phyloP scores from a whole-genome alignment of 2,797 vertebrate species.

The Periparus ater region DNA sequence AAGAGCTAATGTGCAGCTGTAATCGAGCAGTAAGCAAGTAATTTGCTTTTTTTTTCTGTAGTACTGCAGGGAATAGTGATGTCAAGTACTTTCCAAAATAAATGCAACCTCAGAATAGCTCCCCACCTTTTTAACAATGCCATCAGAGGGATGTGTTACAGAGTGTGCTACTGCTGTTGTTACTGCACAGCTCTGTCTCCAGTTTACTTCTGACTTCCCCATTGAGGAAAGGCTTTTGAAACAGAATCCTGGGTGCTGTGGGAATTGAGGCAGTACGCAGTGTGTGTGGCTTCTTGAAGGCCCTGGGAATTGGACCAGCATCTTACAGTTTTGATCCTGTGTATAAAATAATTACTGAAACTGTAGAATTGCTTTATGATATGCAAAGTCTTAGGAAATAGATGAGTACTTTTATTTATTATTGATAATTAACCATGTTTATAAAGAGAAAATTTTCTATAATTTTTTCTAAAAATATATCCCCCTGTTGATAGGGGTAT shows the following conservation, averaged over 20 bases:
- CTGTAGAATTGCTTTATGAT: not conserved
- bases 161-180: not conserved
- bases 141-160: not conserved
- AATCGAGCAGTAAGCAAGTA: not conserved
- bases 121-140: not conserved
- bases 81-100: not conserved
- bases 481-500: not conserved
- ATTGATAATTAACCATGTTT: not conserved
- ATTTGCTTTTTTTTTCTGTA: not conserved
- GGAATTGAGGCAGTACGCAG: fast-evolving
- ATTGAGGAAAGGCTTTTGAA: not conserved
- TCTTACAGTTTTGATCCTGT: not conserved
- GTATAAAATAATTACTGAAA: not conserved
- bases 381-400: not conserved
- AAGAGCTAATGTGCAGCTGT: not conserved
- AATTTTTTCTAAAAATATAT: not conserved
- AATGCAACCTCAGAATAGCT: not conserved
- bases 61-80: not conserved
- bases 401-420: not conserved
- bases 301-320: not conserved
- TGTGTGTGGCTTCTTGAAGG: not conserved
- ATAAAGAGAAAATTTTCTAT: not conserved
- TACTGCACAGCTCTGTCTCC: not conserved
- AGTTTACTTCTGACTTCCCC: not conserved
- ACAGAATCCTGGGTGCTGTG: not conserved